Conservation (phyloP, 2,797 vertebrate genomes). For the Chaetodon trifasciatus region DNA sequence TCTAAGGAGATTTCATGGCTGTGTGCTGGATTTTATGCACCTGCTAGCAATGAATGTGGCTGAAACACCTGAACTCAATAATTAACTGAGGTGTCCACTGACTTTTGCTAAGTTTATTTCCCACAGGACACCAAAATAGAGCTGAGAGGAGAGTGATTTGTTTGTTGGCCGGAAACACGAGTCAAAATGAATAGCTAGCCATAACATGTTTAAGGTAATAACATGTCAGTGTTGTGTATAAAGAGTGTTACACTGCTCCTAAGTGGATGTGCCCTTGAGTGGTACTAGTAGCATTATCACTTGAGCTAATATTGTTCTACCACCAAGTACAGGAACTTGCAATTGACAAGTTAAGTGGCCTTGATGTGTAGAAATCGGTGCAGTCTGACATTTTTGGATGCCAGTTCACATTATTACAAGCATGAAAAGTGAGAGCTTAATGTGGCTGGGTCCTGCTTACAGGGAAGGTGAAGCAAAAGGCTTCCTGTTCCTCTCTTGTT, state of each 20-base stretch:
- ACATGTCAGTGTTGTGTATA: not conserved
- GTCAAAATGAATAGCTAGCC: not conserved
- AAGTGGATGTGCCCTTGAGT: not conserved
- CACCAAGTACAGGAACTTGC: not conserved
- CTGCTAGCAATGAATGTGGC: not conserved
- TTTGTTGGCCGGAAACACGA: not conserved
- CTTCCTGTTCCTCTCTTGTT: slow-evolving; percentile 12
- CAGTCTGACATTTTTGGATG: not conserved
- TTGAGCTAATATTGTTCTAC: not conserved
- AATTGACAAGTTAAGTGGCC: not conserved
- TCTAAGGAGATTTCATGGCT: not conserved
- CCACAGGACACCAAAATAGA: not conserved
- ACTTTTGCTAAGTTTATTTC: not conserved
- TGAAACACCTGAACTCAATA: not conserved
- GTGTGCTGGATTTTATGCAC: not conserved
- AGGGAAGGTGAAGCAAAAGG: not conserved
- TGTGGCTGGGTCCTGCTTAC: no score
- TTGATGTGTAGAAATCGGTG: not conserved
- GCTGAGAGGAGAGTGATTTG: not conserved
- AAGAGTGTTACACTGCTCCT: not conserved
- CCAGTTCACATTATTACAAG: not conserved
- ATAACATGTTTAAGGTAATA: not conserved
- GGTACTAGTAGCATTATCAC: no score
- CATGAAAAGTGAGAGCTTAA: not conserved
- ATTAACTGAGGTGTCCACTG: not conserved